Percentiles rank a stretch among this genome's conserved stretches.
phyloP scores from a whole-genome alignment of 2,113 vertebrate species.

The Corythoichthys haematopterus region DNA sequence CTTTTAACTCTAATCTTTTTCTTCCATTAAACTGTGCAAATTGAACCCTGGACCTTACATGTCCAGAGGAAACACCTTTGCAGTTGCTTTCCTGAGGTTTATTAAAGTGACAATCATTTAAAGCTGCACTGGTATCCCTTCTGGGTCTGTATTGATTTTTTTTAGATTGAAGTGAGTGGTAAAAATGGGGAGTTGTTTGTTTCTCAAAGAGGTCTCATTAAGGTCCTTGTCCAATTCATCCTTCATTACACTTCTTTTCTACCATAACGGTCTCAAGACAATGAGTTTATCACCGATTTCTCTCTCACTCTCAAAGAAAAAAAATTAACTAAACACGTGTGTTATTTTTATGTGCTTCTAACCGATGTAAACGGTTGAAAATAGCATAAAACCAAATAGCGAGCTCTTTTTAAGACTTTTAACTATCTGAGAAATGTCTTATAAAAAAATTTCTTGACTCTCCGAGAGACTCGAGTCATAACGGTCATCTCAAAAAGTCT shows the following conservation, averaged over 20 bases:
- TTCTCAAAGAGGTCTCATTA: background rate
- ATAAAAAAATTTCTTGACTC: too few relatives aligned
- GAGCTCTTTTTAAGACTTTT: too few relatives aligned
- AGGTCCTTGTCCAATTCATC: conserved; percentile 14
- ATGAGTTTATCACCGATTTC: too few relatives aligned
- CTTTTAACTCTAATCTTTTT: conserved; percentile 28
- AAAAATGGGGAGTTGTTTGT: conserved; percentile 27
- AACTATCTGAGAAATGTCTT: too few relatives aligned
- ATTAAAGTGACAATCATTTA: conserved; percentile 34
- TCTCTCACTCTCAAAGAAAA: too few relatives aligned
- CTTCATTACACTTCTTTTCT: conserved; percentile 13
- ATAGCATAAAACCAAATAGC: too few relatives aligned
- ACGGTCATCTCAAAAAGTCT: too few relatives aligned
- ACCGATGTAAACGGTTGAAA: too few relatives aligned
- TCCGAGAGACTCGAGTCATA: too few relatives aligned
- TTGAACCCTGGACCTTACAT: conserved; percentile 36
- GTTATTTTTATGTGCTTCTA: too few relatives aligned
- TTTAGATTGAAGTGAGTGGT: conserved; percentile 38
- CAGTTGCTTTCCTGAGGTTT: conserved; percentile 14
- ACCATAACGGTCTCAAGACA: too few relatives aligned
- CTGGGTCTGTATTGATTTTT: conserved; percentile 35
- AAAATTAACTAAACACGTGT: too few relatives aligned
- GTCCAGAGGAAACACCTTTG: conserved; percentile 1
- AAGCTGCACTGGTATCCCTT: conserved; percentile 17
- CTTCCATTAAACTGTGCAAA: conserved; percentile 11